Base-by-base conservation (phyloP, 2,888 invertebrate genomes). In the Andrena bicolor region DNA sequence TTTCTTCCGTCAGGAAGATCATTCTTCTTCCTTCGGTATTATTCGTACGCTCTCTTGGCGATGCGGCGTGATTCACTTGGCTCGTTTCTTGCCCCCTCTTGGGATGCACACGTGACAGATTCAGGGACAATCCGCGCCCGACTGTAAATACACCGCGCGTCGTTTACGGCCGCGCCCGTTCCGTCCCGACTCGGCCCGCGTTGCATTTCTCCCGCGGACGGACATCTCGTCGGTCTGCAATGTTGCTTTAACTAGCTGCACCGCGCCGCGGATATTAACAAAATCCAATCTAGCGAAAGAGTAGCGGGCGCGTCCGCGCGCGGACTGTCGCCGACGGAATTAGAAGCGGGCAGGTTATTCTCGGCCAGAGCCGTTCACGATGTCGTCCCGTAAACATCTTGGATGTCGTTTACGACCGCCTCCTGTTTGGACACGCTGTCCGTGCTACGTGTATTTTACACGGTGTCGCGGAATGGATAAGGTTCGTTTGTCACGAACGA, bases 321-420 rank as follows among this genome's bases (percentile, higher is more conserved):
- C 28, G 41, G 41, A 16, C 41, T 60, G 20, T 60, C 60, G 63
- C 35, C 3, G 56, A 61, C 63, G 58, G 56, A 72, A 80, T 72
- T 72, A 72, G 80, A 68, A 23, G 30, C 49, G 26, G 20, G 16
- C 53, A 10, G 32, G 20, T 60, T 75, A 82, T 82, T 82, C 70
- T 61, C 26, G 35, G 2, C 61, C 6, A 7, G 13, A 16, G 70
- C n/a, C 60, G 71, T 71, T 26, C 73, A 51, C 32, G 23, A 23
- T 30, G 68, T 23, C 56, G 68, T 69, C 53, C 68, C 69, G 78
- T 84, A 86, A 83, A 80, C 74, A 77, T 74, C 79, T 75, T 78
- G 71, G 63, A 80, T 83, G 86, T 76, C 84, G 75, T 83, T 85
- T 85, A 82, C 58, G 82, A 76, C 48, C 63, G 60, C 35, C 70